Evolutionary conservation across 1,140 invertebrate species (phyloP).

Genomic region (Conopomorpha cramerella): DNA sequence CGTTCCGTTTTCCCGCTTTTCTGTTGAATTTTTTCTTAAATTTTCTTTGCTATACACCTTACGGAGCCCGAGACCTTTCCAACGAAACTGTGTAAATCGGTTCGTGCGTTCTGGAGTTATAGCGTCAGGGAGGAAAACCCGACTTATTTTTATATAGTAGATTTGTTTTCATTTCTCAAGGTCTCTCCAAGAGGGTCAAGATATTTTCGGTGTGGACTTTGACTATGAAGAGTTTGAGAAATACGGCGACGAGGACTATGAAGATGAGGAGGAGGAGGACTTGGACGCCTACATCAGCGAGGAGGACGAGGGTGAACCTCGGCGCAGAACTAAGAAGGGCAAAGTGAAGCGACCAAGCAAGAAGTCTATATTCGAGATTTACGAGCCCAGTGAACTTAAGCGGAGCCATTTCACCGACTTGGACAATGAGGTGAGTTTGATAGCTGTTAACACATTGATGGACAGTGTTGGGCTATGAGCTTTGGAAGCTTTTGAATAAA

Average conservation of each 20-base stretch:
- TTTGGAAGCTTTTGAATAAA: too few species aligned
- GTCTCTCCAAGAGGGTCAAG: constrained; percentile 96
- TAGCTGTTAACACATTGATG: too few species aligned
- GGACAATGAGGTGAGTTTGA: constrained; percentile 79
- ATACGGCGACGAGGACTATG: constrained; percentile 86
- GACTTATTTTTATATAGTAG: too few species aligned
- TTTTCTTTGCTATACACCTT: too few species aligned
- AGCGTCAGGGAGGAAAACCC: too few species aligned
- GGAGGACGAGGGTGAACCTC: constrained; percentile 63
- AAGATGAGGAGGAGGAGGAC: constrained; percentile 79
- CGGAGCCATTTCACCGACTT: constrained; percentile 93
- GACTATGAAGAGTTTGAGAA: constrained; percentile 95
- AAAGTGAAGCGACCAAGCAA: constrained; percentile 78
- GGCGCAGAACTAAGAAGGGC: constrained; percentile 65
- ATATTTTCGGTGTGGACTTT: constrained; percentile 99
- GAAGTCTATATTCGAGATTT: constrained; percentile 94
- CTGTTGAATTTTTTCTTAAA: too few species aligned
- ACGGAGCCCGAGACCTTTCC: too few species aligned
- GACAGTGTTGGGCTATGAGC: too few species aligned
- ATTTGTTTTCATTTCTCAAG: too few species aligned
- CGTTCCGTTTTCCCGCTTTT: too few species aligned
- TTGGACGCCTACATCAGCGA: constrained; percentile 79
- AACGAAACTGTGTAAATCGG: too few species aligned
- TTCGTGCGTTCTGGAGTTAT: too few species aligned
- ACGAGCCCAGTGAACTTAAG: constrained; percentile 97